phyloP scores from a whole-genome alignment of 2,113 vertebrate species.

The Bothrops jararaca region DNA sequence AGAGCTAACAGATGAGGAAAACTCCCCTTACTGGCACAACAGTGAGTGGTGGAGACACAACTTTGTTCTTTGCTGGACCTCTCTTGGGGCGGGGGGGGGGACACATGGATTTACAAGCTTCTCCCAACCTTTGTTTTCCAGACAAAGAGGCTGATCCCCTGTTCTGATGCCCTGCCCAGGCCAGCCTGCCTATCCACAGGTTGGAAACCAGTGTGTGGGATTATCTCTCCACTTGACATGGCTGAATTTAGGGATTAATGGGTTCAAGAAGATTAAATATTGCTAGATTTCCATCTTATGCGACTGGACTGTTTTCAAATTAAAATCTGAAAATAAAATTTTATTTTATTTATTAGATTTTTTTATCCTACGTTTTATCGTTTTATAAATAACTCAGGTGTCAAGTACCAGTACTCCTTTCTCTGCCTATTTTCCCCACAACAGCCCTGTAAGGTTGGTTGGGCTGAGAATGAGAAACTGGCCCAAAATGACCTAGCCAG shows the following conservation, averaged over 20 bases:
- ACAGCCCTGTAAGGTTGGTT: background rate
- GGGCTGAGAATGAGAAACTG: background rate
- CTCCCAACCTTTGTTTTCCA: background rate
- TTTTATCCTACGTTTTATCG: background rate
- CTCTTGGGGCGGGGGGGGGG: background rate
- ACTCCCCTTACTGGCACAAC: background rate
- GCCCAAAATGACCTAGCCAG: too few species aligned
- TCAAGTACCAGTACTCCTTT: background rate
- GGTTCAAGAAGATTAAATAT: background rate
- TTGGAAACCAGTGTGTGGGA: background rate
- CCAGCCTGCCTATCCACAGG: background rate
- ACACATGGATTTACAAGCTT: background rate
- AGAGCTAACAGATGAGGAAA: background rate
- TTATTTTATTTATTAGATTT: background rate
- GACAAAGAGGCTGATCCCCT: background rate
- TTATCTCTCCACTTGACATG: background rate
- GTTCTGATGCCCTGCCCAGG: background rate
- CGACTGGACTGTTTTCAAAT: background rate
- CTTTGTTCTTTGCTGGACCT: background rate
- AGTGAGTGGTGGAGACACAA: background rate
- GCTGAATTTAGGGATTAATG: background rate
- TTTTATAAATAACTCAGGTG: background rate
- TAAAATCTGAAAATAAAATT: background rate
- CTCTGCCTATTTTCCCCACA: background rate
- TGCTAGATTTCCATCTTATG: background rate